Percentiles rank a stretch among this genome's conserved stretches.
phyloP scores from a whole-genome alignment of 2,797 vertebrate genomes.

The Gila robusta region DNA sequence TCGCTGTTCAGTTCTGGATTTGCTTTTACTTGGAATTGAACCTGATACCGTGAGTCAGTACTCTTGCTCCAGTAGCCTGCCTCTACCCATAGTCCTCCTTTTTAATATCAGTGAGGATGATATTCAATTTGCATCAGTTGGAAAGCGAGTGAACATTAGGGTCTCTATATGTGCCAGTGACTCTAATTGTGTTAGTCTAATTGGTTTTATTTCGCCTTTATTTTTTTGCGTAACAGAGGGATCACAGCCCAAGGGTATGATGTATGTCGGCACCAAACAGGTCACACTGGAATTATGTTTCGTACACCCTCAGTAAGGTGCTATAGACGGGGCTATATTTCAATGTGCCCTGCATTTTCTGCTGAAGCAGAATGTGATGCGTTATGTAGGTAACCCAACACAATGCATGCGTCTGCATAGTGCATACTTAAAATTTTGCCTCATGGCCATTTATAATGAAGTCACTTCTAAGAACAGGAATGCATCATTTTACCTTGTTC shows the following conservation, averaged over 20 bases:
- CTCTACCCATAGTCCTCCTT: not conserved
- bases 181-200: not conserved
- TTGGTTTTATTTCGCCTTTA: not conserved
- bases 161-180: not conserved
- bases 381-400: conserved; percentile 76
- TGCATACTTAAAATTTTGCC: conserved; percentile 62
- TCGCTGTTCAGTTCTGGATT: not conserved
- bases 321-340: conserved; percentile 71
- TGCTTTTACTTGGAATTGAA: conserved; percentile 20
- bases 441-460: conserved; percentile 49
- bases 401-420: conserved; percentile 68
- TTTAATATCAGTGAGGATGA: not conserved
- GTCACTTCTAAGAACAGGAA: conserved; percentile 33
- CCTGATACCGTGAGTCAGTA: not conserved
- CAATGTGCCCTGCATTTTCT: conserved; percentile 65
- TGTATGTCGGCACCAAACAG: not conserved
- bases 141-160: not conserved
- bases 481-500: conserved; percentile 54
- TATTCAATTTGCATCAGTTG: not conserved
- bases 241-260: not conserved
- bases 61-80: not conserved
- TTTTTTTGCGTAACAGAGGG: not conserved
- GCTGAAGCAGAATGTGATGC: conserved; percentile 71
- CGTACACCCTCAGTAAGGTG: conserved; percentile 73
- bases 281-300: conserved; percentile 63